Conservation (phyloP, 2,888 invertebrate species). For the Lagria hirta region DNA sequence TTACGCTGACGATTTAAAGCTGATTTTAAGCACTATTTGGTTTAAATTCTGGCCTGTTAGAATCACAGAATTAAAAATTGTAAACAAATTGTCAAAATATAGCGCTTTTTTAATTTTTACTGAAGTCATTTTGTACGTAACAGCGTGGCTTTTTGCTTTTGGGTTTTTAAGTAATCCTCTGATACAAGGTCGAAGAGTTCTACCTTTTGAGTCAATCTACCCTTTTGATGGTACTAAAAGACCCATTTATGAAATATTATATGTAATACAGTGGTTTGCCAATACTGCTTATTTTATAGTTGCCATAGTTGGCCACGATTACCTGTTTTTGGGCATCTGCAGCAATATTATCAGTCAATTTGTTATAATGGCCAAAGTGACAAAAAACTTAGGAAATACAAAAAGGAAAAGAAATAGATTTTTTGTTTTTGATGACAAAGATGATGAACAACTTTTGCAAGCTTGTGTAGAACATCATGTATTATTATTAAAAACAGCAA, state of each 20-base stretch:
- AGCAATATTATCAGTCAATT: conserved; percentile 24
- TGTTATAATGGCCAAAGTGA: conserved; percentile 14
- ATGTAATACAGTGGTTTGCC: conserved; percentile 17
- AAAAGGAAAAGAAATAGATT: conserved; percentile 3
- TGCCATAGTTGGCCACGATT: conserved; percentile 25
- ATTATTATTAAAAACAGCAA: conserved; percentile 17
- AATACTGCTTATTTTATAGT: conserved; percentile 17
- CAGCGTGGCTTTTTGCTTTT: conserved; percentile 22
- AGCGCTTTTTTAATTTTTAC: no score
- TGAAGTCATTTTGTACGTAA: no score
- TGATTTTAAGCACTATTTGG: no score
- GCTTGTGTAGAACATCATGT: conserved; percentile 26
- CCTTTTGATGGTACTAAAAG: conserved; percentile 21
- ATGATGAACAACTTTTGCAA: conserved; percentile 1
- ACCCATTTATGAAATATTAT: conserved; percentile 26
- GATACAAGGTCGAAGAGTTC: conserved; percentile 7
- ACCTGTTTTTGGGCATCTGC: conserved; percentile 27
- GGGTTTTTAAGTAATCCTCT: conserved; percentile 19
- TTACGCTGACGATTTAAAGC: no score
- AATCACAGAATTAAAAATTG: no score
- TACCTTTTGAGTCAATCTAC: conserved; percentile 26
- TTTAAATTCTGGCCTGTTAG: no score
- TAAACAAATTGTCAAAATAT: no score
- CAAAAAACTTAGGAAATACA: conserved; percentile 16
- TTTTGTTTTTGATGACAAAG: no score